Evolutionary conservation across 2,113 vertebrate genomes (phyloP), one percentile per base, ranked within the genome.

Genomic region (Tangachromis dhanisi): DNA sequence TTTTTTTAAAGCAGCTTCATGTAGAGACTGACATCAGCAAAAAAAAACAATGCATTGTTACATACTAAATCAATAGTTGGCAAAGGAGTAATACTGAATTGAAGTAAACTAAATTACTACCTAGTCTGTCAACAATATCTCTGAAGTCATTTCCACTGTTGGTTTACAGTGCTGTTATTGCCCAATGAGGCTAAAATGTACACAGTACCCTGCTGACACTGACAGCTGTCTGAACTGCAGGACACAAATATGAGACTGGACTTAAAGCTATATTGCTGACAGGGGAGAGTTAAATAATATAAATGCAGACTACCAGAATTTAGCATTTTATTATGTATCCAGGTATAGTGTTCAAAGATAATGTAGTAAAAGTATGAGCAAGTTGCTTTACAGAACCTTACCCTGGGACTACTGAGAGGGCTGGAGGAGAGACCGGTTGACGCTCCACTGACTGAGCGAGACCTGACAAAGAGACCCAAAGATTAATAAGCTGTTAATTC

Each of bases 381-480:
- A 35, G 76, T 13, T 78, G 81, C 83, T 81, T 78, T 13, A 24
- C 47, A 86, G 83, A 85, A 87, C 92, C 97, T 97, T 96, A 98
- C 98, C 97, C 98, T 96, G 63, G 98, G 98, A 94, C 98, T 98
- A 96, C 97, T 98, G 86, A 98, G 97, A 35, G 98, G 98, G 86
- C 98, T 98, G 91, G 98, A 98, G 35, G 98, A 98, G 35, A 98
- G 97, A 33, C 98, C 98, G 1, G 97, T 98, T 13, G 98, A 98
- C 2, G 98, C 98, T 84, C 98, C 98, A 19, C 98, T 98, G 88
- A 98, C 98, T 6, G 98, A 98, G 31, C 98, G 97, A 89, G 98
- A 98, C 94, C 98, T 98, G 90, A 45, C 19, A 38, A 35, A 53
- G 33, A 86, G 16, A 90, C 7, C 42, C 51, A 61, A 38, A 82